Conservation (phyloP, 2,797 vertebrate species). For the Siniperca scherzeri region DNA sequence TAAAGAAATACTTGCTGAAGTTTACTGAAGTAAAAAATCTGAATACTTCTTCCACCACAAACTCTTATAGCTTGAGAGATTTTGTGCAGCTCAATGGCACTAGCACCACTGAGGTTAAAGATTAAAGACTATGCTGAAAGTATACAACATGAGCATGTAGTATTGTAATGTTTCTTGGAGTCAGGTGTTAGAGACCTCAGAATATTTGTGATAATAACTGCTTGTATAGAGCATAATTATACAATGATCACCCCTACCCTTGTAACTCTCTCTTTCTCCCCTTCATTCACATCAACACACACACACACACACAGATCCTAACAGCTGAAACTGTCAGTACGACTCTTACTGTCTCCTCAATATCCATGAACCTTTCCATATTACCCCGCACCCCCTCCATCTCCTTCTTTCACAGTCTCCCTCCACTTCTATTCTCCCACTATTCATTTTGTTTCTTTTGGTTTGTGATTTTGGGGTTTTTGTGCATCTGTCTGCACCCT, state of each 20-base stretch:
- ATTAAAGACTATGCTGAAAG: neutral
- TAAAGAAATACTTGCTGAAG: too few species aligned
- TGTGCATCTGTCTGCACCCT: slow-evolving; percentile 69
- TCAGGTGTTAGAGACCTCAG: neutral
- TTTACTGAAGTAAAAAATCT: neutral
- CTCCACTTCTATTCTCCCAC: slow-evolving; percentile 16
- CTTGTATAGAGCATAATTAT: neutral
- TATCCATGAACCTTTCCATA: slow-evolving; percentile 8
- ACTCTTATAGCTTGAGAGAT: neutral
- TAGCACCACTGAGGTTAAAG: neutral
- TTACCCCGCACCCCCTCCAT: neutral
- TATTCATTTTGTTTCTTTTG: slow-evolving; percentile 16
- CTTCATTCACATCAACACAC: slow-evolving; percentile 5
- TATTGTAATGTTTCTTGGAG: neutral
- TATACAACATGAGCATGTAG: neutral
- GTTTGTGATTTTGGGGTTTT: slow-evolving; percentile 22
- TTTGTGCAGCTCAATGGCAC: neutral
- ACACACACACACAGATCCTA: neutral
- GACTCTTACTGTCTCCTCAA: slow-evolving; percentile 8
- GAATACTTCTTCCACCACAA: neutral
- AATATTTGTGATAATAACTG: neutral
- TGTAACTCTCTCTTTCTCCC: neutral
- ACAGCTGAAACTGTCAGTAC: slow-evolving; percentile 64
- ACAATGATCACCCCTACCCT: neutral
- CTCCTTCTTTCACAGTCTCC: slow-evolving; percentile 7